These are phyloP conservation scores for Leptopterna dolabrata DNA, from an alignment of 2,888 invertebrate species.

Conservation along the genomic window DNA sequence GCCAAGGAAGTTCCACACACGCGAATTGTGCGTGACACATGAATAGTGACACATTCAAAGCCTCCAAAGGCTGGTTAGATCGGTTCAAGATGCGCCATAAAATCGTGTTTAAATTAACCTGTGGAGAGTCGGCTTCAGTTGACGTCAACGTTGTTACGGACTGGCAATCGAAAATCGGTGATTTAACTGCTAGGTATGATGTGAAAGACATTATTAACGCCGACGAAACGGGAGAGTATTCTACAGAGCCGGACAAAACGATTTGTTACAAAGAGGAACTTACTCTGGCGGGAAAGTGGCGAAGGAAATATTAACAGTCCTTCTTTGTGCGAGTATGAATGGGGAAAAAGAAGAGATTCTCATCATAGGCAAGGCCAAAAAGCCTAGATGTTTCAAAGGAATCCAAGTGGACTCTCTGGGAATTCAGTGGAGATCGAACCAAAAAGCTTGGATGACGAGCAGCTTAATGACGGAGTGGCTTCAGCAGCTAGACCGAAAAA, in stretches of 20 bases:
- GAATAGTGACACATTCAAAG: too few relatives aligned
- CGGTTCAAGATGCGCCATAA: not conserved
- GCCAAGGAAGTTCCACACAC: too few relatives aligned
- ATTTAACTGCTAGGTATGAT: not conserved
- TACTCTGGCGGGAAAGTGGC: constrained; percentile 63
- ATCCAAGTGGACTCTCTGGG: constrained; percentile 58
- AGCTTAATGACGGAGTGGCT: constrained; percentile 50
- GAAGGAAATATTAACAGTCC: constrained; percentile 63
- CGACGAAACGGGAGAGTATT: constrained; percentile 26
- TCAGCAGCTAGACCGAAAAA: constrained; percentile 21
- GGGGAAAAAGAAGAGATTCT: too few relatives aligned
- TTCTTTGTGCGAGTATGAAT: constrained; percentile 62
- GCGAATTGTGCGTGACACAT: too few relatives aligned
- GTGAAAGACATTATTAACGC: constrained; percentile 4
- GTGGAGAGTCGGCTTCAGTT: not conserved
- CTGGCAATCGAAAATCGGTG: too few relatives aligned
- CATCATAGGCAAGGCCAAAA: constrained; percentile 60
- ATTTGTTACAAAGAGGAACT: constrained; percentile 61
- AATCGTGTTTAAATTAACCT: not conserved
- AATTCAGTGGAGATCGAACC: constrained; percentile 59
- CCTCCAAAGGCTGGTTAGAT: not conserved
- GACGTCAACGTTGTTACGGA: not conserved
- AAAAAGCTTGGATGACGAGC: constrained; percentile 61
- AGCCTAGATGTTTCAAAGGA: constrained; percentile 57
- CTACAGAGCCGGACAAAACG: constrained; percentile 63